Conservation (phyloP, 2,113 vertebrate species). For the Corythornis cristatus region DNA sequence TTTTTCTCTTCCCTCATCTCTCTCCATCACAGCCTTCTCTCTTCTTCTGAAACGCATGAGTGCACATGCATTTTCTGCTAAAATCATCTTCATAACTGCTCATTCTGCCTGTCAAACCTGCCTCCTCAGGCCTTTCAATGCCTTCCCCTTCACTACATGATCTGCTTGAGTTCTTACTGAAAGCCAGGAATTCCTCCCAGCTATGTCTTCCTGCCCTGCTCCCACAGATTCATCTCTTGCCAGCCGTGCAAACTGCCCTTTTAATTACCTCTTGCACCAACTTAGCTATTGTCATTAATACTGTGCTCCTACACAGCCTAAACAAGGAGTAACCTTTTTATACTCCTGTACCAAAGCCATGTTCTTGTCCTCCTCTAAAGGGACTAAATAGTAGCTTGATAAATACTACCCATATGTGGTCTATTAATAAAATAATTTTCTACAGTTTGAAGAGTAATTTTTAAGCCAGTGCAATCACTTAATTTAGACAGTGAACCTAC, state of each 20-base stretch:
- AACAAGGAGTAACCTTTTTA: neutral
- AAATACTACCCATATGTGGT: neutral
- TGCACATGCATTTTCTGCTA: neutral
- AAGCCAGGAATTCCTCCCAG: neutral
- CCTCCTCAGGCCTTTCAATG: neutral
- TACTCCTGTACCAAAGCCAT: neutral
- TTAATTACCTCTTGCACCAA: fast-evolving
- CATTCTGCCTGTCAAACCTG: neutral
- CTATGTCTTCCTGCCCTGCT: neutral
- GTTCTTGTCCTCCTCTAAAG: neutral
- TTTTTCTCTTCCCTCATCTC: neutral
- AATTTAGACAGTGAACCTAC: neutral
- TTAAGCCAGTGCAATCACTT: neutral
- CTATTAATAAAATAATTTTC: neutral
- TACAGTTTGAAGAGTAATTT: neutral
- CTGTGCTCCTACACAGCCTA: neutral
- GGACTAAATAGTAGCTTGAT: neutral
- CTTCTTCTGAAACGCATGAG: neutral
- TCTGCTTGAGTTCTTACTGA: neutral
- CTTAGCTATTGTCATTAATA: neutral
- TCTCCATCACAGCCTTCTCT: neutral
- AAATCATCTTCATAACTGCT: neutral
- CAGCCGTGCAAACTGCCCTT: neutral
- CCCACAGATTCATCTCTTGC: neutral
- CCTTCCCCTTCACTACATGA: neutral